Conservation (phyloP, 2,113 vertebrate genomes). For the Cebidichthys violaceus region DNA sequence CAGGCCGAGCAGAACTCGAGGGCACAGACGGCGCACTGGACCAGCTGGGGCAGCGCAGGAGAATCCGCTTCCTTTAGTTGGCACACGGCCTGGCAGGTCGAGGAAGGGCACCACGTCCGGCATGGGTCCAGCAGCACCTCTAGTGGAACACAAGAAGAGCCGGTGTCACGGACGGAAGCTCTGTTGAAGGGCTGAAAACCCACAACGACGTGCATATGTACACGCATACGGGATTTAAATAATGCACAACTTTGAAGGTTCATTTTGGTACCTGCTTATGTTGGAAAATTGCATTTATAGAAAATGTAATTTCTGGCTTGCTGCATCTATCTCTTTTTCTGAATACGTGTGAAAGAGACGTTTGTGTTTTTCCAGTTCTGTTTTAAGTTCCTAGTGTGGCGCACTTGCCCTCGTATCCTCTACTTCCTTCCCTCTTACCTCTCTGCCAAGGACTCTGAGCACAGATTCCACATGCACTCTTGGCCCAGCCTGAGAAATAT, state of each 20-base stretch:
- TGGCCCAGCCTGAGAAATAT: conserved; percentile 55
- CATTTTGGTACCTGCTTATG: background rate
- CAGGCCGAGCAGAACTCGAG: conserved; percentile 96
- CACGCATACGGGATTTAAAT: background rate
- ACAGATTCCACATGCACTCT: conserved; percentile 61
- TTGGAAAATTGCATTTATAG: background rate
- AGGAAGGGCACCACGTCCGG: conserved; percentile 97
- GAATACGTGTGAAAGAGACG: background rate
- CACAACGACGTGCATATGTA: background rate
- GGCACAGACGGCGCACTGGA: conserved; percentile 92
- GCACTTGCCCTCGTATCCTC: conserved; percentile 34
- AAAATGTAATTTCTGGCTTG: background rate
- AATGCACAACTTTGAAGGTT: background rate
- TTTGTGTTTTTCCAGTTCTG: conserved; percentile 8
- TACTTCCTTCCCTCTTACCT: conserved; percentile 21
- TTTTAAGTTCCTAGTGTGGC: conserved; percentile 22
- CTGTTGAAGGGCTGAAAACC: background rate
- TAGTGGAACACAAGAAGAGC: conserved; percentile 58
- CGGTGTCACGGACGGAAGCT: background rate
- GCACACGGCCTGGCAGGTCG: conserved; percentile 96
- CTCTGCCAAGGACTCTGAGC: conserved; percentile 49
- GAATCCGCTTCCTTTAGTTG: conserved; percentile 92
- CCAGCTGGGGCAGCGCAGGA: conserved; percentile 88
- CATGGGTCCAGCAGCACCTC: conserved; percentile 98
- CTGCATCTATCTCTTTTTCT: background rate